Conservation (phyloP, 2,113 vertebrate genomes). For the Paradisaea rubra region DNA sequence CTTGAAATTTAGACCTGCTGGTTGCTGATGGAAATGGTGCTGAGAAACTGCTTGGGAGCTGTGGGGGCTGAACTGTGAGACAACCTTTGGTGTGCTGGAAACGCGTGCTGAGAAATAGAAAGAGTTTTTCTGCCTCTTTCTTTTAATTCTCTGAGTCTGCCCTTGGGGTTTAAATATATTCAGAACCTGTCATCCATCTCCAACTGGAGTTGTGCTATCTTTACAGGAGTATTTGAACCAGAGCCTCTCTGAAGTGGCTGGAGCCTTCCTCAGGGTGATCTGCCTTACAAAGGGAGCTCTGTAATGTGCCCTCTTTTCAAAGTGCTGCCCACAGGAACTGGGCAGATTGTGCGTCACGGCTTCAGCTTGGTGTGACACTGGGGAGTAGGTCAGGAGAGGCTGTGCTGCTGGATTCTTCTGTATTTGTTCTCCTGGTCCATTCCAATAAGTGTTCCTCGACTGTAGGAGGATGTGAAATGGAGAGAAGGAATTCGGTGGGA, state of each 20-base stretch:
- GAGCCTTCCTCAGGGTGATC: neutral
- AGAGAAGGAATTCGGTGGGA: neutral
- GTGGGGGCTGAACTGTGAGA: neutral
- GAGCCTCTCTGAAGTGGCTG: neutral
- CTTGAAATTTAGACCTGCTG: neutral
- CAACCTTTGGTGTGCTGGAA: neutral
- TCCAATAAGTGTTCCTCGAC: neutral
- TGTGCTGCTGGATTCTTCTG: neutral
- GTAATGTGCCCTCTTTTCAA: neutral
- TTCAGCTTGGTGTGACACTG: neutral
- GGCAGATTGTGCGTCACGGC: accelerated
- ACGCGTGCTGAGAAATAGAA: neutral
- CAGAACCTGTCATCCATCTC: neutral
- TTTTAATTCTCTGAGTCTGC: neutral
- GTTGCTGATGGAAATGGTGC: neutral
- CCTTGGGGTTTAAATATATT: neutral
- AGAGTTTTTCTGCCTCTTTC: neutral
- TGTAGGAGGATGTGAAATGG: neutral
- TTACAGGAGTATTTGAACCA: neutral
- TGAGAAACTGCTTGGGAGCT: neutral
- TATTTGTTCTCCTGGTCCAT: neutral
- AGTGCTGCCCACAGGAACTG: accelerated
- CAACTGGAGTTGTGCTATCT: neutral
- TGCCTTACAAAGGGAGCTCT: neutral
- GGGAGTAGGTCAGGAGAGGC: neutral